phyloP scores from a whole-genome alignment of 2,797 vertebrate genomes.

The Anomalospiza imberbis region DNA sequence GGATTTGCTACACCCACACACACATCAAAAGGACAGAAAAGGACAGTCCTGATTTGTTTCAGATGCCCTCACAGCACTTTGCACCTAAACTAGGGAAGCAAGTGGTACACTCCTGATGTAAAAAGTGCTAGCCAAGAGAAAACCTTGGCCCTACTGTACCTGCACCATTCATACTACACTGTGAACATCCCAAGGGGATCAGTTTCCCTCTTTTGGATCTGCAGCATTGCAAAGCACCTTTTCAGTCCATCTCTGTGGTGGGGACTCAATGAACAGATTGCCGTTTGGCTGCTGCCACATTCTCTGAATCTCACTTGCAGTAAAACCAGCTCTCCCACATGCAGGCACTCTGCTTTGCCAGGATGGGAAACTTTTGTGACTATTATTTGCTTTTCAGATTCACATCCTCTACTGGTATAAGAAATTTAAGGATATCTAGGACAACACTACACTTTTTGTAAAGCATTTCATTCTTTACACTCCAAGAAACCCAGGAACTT shows the following conservation, averaged over 20 bases:
- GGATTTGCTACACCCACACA: neutral
- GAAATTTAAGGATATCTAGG: neutral
- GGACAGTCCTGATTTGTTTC: neutral
- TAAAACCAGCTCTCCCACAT: neutral
- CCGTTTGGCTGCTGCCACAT: neutral
- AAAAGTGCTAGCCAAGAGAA: neutral
- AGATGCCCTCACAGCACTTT: neutral
- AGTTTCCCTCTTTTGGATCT: neutral
- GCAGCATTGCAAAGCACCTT: neutral
- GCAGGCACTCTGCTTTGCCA: neutral
- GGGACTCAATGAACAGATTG: neutral
- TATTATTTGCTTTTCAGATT: neutral
- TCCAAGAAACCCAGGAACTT: neutral
- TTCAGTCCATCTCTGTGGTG: neutral
- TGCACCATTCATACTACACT: accelerated
- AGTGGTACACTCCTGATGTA: neutral
- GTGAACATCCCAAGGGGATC: neutral
- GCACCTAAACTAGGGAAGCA: neutral
- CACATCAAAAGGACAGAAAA: neutral
- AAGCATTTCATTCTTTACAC: neutral
- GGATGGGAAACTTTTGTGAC: neutral
- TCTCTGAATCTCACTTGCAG: neutral
- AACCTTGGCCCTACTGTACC: neutral
- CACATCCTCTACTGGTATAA: neutral
- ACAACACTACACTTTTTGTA: neutral